These are phyloP conservation scores for Argya squamiceps DNA, from an alignment of 2,797 vertebrate genomes.

Conservation along the genomic window DNA sequence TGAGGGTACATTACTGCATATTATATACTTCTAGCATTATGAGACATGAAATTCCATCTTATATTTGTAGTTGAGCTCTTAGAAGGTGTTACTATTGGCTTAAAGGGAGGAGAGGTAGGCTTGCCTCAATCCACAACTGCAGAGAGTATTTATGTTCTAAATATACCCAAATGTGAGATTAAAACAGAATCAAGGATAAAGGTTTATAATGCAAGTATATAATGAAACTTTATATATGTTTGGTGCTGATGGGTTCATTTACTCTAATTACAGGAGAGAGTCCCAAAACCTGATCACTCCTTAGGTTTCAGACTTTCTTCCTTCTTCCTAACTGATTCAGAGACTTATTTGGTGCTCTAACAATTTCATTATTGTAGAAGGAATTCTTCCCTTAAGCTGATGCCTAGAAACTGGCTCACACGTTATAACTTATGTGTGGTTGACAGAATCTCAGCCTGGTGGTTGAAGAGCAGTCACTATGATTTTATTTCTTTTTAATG, in stretches of 20 bases:
- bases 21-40: not conserved
- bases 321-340: not conserved
- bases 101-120: not conserved
- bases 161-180: not conserved
- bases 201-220: not conserved
- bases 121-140: not conserved
- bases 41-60: not conserved
- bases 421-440: not conserved
- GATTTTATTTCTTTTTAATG: not conserved
- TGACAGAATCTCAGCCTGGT: not conserved
- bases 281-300: not conserved
- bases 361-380: not conserved
- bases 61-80: too few relatives aligned
- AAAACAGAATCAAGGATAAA: not conserved
- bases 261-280: not conserved
- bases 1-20: not conserved
- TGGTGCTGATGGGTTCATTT: not conserved
- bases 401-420: not conserved
- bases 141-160: not conserved
- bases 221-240: not conserved
- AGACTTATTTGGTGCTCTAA: not conserved
- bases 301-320: not conserved
- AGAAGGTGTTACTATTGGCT: not conserved
- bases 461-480: not conserved
- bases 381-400: not conserved